Conservation (phyloP, 2,113 vertebrate genomes). For the Petaurus breviceps region DNA sequence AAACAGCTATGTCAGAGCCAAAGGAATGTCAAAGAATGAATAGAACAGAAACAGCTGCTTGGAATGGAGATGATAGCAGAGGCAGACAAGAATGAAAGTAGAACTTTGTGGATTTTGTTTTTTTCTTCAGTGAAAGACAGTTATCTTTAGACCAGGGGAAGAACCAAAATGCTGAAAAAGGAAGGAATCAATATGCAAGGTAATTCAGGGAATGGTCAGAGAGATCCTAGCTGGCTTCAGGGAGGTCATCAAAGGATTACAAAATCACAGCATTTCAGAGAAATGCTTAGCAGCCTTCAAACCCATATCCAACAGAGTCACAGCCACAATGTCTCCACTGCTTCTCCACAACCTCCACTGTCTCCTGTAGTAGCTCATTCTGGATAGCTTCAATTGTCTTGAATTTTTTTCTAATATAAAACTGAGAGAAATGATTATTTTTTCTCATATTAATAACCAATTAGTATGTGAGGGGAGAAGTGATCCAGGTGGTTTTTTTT, state of each 20-base stretch:
- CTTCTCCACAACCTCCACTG: not conserved
- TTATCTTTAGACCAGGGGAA: not conserved
- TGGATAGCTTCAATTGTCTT: not conserved
- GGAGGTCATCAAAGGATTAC: not conserved
- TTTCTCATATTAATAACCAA: no score
- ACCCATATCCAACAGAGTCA: not conserved
- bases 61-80: not conserved
- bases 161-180: not conserved
- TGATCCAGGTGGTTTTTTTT: no score
- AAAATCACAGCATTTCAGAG: not conserved
- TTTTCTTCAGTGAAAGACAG: not conserved
- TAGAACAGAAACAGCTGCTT: not conserved
- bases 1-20: no score
- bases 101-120: no score
- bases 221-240: not conserved
- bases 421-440: not conserved
- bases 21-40: not conserved
- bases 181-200: not conserved
- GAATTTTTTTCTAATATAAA: not conserved
- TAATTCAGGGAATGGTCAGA: not conserved
- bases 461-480: no score
- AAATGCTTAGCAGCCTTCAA: not conserved
- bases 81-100: not conserved
- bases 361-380: not conserved
- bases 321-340: not conserved